Percentiles rank a stretch among this genome's conserved stretches.
These are phyloP conservation scores for Buathra laborator DNA, from an alignment of 2,888 invertebrate species.

Conservation along the genomic window DNA sequence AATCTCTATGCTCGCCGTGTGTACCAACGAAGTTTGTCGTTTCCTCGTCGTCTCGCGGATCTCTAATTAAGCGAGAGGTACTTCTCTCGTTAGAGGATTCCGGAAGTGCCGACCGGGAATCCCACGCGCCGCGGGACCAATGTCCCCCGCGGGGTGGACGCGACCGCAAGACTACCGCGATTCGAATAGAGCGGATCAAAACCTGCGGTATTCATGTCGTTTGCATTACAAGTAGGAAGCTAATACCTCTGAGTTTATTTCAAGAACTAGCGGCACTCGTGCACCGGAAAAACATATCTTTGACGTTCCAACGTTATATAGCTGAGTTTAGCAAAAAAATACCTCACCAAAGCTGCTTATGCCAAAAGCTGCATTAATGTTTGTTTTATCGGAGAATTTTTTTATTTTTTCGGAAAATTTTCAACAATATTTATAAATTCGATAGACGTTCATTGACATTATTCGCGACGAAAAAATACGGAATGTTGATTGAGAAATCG, in stretches of 20 bases:
- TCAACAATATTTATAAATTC: no score
- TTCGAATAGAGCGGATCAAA: constrained; percentile 55
- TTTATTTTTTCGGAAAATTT: neutral
- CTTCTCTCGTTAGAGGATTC: constrained; percentile 51
- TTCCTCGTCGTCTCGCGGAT: constrained; percentile 62
- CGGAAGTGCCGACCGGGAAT: constrained; percentile 50
- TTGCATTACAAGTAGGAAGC: neutral
- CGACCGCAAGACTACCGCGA: constrained; percentile 55
- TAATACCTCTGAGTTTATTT: constrained; percentile 49
- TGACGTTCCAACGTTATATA: constrained; percentile 20
- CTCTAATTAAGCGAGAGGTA: constrained; percentile 64
- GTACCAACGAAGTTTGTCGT: constrained; percentile 1
- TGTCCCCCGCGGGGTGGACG: constrained; percentile 52
- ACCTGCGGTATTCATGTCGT: constrained; percentile 48
- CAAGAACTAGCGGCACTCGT: constrained; percentile 13
- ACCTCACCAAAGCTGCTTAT: neutral
- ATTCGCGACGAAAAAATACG: no score
- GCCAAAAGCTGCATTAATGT: constrained; percentile 8
- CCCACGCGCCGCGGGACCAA: neutral
- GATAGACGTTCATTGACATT: no score
- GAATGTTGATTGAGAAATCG: no score
- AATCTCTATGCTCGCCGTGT: neutral
- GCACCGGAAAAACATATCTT: constrained; percentile 44
- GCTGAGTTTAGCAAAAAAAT: constrained; percentile 6
- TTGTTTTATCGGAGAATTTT: neutral